phyloP scores from a whole-genome alignment of 2,113 vertebrate species.

The Tauraco erythrolophus region DNA sequence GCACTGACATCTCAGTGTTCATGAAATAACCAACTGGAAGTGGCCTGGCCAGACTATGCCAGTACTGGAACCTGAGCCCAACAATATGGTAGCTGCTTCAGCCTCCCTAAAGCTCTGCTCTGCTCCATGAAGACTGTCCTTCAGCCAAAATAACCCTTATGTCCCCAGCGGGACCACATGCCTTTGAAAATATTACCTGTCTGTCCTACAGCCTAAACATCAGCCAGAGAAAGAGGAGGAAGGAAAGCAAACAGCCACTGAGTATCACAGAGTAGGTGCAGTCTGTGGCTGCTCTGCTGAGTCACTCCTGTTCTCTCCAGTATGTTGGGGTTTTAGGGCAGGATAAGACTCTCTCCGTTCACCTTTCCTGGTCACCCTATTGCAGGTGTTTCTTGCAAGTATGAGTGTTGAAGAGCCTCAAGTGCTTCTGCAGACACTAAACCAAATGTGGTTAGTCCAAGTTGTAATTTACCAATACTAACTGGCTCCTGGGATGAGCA shows the following conservation, averaged over 20 bases:
- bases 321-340: neutral
- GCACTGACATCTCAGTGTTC: neutral
- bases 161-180: rapidly evolving
- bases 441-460: neutral
- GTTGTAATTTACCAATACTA: slow-evolving; percentile 31
- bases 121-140: neutral
- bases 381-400: neutral
- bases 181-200: neutral
- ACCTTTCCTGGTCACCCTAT: neutral
- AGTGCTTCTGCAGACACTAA: slow-evolving; percentile 30
- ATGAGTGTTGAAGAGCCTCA: slow-evolving; percentile 2
- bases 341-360: neutral
- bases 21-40: neutral
- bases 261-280: neutral
- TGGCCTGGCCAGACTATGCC: neutral
- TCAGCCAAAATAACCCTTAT: neutral
- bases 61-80: neutral
- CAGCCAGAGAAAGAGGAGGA: neutral
- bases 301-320: neutral
- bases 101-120: neutral
- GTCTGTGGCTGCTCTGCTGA: neutral
- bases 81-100: neutral
- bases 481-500: slow-evolving; percentile 38
- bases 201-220: neutral
- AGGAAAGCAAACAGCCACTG: neutral